A percentile compares a stretch with the other conserved stretches of the same genome.
phyloP scores from a whole-genome alignment of 2,888 invertebrate species.

The Rosalia funebris region DNA sequence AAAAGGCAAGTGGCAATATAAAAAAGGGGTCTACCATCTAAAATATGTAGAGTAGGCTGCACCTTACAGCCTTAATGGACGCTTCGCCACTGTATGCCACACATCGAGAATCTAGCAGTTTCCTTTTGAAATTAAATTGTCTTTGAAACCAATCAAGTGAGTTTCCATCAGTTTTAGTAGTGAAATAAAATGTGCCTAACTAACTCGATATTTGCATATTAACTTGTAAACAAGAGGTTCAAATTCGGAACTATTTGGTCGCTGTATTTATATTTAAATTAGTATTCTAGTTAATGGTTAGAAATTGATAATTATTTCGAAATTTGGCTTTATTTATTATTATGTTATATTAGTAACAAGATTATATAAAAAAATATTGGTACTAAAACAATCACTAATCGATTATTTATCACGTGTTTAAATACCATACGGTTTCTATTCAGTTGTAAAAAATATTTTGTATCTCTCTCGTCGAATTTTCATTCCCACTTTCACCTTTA shows the following conservation, averaged over 20 bases:
- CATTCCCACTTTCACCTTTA: constrained; percentile 7
- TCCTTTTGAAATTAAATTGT: too few relatives aligned
- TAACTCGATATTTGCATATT: not conserved
- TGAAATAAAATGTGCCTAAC: too few relatives aligned
- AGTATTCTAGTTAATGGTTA: not conserved
- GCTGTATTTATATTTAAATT: not conserved
- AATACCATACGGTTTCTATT: not conserved
- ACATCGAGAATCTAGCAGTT: too few relatives aligned
- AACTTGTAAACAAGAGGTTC: not conserved
- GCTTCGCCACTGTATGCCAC: too few relatives aligned
- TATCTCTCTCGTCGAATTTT: not conserved
- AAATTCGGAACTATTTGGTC: not conserved
- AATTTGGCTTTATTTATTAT: not conserved
- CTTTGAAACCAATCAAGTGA: too few relatives aligned
- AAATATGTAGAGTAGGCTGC: too few relatives aligned
- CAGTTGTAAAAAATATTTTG: not conserved
- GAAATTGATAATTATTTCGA: not conserved
- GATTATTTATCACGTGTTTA: too few relatives aligned
- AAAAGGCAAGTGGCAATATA: too few relatives aligned
- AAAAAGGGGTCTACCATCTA: too few relatives aligned
- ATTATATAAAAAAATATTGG: not conserved
- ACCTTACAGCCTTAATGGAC: too few relatives aligned
- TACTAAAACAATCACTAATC: not conserved
- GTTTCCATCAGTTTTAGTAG: too few relatives aligned
- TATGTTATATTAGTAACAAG: not conserved